These are phyloP conservation scores for Hemibagrus wyckioides DNA, from an alignment of 2,113 vertebrate genomes.

Conservation along the genomic window DNA sequence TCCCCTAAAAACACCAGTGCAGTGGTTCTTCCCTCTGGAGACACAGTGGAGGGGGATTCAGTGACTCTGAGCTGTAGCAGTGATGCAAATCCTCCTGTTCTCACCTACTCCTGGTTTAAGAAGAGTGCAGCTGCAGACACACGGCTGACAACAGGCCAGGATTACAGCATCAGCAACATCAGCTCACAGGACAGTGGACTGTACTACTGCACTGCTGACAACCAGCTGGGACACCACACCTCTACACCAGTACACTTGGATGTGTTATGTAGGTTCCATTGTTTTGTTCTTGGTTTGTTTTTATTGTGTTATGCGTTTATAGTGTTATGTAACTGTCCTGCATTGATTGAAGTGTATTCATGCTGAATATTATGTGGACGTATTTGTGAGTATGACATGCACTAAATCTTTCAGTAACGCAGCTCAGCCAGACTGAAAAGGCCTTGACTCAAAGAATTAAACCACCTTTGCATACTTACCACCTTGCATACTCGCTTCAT, in stretches of 20 bases:
- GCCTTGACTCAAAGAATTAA: too few species aligned
- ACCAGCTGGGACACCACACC: neutral
- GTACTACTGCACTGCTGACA: conserved; percentile 44
- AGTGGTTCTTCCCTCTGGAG: neutral
- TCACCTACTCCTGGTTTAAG: neutral
- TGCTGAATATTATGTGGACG: too few species aligned
- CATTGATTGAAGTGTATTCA: too few species aligned
- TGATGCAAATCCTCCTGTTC: conserved; percentile 30
- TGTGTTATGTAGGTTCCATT: conserved; percentile 28
- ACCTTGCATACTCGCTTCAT: too few species aligned
- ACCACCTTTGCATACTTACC: too few species aligned
- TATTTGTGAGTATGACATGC: too few species aligned
- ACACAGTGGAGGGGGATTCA: conserved; percentile 22
- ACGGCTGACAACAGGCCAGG: neutral
- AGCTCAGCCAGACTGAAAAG: too few species aligned
- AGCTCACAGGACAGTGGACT: conserved; percentile 26
- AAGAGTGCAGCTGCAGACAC: too few species aligned
- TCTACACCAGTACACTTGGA: neutral
- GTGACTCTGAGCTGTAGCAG: conserved; percentile 46
- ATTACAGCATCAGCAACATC: conserved; percentile 18
- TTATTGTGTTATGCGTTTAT: too few species aligned
- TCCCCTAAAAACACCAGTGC: neutral
- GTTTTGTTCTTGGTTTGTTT: too few species aligned
- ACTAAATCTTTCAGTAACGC: too few species aligned
- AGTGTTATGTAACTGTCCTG: too few species aligned